phyloP scores from a whole-genome alignment of 2,888 invertebrate genomes.

The Papilio elwesi region DNA sequence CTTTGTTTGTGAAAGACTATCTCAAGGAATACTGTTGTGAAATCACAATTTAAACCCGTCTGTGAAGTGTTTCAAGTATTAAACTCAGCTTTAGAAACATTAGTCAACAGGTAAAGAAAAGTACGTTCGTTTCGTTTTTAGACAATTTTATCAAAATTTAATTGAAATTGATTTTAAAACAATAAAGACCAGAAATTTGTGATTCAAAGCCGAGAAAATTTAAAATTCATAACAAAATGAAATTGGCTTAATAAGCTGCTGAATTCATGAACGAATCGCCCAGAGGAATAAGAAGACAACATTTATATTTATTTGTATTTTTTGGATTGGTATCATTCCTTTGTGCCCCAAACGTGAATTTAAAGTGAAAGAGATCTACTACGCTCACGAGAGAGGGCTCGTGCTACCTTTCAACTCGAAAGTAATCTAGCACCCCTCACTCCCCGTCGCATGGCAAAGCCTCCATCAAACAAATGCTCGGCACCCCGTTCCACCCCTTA shows the following conservation, averaged over 20 bases:
- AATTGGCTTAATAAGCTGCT: conserved; percentile 80
- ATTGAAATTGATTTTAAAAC: conserved; percentile 56
- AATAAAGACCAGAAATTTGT: conserved; percentile 62
- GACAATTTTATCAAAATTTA: not conserved
- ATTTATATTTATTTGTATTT: conserved; percentile 81
- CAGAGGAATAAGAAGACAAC: conserved; percentile 79
- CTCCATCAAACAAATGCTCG: conserved; percentile 83
- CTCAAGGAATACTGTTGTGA: no score
- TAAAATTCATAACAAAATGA: conserved; percentile 49
- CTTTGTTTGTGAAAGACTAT: no score
- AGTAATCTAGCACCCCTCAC: conserved; percentile 82
- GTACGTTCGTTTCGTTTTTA: not conserved
- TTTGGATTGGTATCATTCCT: conserved; percentile 84
- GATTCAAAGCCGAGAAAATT: conserved; percentile 3
- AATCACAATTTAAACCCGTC: no score
- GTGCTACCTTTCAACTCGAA: conserved; percentile 84
- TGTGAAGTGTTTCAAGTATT: no score
- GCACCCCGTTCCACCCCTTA: conserved; percentile 78
- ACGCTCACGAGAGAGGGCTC: conserved; percentile 81
- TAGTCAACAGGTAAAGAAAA: no score
- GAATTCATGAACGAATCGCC: conserved; percentile 79
- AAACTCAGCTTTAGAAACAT: no score
- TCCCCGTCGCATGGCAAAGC: conserved; percentile 77
- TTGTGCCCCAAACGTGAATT: conserved; percentile 82
- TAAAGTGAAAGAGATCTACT: conserved; percentile 84